Base-by-base conservation (phyloP, 2,113 vertebrate genomes). In the Aldabrachelys gigantea region DNA sequence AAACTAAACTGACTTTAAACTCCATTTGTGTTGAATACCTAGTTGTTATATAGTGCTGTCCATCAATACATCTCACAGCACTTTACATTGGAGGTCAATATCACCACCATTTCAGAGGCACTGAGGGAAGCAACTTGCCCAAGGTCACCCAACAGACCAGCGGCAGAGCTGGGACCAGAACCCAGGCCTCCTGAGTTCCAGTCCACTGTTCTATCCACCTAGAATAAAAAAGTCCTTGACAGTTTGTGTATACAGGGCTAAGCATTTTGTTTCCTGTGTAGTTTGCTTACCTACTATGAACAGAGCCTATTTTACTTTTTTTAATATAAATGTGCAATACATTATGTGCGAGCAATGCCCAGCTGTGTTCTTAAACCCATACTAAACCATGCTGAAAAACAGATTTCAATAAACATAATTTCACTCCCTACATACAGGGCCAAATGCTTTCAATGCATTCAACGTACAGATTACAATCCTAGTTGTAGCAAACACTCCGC, bases 401-500 rank as follows among this genome's bases (percentile, higher is more conserved):
- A 38, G 16, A 38, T 72, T 38, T 38, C n/a, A 38, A 22, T 19
- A 22, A 27, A 78, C 22, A 21, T n/a, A 8, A 29, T 47, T 21
- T 78, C 5, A 27, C 75, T 19, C 38, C 75, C 22, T 47, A 27
- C 41, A 78, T 78, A 44, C 10, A 13, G 72, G 38, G 38, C 41
- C 22, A 76, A 76, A 76, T 44, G 41, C 21, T 76, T 44, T 41
- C 4, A 76, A 47, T 24, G 21, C 21, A 38, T 5, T 75, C 8
- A 88, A 90, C 25, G 8, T 75, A 50, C 93, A 94, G 25, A 44
- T 82, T 41, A 12, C 54, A 31, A 41, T 38, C 31, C 83, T 88
- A 12, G 75, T 47, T 69, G 44, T 44, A 87, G 82, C 94, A 91
- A 97, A 93, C 93, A 95, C 92, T 87, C 93, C 89, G 95, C 93